These are phyloP conservation scores for Clitarchus hookeri DNA, from an alignment of 2,888 invertebrate species.

Conservation along the genomic window DNA sequence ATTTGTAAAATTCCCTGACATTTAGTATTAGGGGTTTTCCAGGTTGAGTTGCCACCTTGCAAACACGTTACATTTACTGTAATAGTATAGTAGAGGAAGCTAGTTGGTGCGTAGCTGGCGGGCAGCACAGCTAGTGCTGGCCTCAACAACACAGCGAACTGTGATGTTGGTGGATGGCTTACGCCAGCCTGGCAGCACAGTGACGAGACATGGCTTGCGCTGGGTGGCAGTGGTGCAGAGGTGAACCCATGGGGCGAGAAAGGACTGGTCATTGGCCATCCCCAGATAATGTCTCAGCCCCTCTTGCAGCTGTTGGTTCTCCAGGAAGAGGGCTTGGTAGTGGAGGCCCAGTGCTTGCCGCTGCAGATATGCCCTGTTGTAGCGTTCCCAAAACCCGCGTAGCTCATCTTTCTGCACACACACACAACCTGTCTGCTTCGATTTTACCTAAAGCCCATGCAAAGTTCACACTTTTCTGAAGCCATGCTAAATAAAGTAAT, in stretches of 20 bases:
- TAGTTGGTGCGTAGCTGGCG: too few relatives aligned
- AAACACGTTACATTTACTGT: too few relatives aligned
- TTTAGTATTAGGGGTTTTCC: too few relatives aligned
- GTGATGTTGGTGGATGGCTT: background rate
- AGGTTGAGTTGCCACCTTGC: too few relatives aligned
- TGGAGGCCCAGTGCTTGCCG: constrained; percentile 57
- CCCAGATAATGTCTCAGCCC: constrained; percentile 65
- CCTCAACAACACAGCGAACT: too few relatives aligned
- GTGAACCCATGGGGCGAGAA: background rate
- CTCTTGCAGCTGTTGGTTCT: constrained; percentile 67
- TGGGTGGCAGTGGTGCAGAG: background rate
- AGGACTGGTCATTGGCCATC: background rate
- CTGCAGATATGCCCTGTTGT: constrained; percentile 62
- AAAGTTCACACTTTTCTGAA: too few relatives aligned
- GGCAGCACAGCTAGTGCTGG: too few relatives aligned
- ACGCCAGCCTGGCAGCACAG: background rate
- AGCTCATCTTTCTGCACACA: background rate
- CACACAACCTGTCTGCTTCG: too few relatives aligned
- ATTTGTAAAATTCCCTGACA: too few relatives aligned
- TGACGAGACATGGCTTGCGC: background rate
- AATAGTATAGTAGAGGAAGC: too few relatives aligned
- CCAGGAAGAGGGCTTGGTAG: constrained; percentile 55
- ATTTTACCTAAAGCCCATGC: too few relatives aligned
- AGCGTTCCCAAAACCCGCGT: constrained; percentile 64
- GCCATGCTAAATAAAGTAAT: too few relatives aligned